Evolutionary conservation across 2,888 invertebrate genomes (phyloP).

Genomic region (Adelognathus sp.): DNA sequence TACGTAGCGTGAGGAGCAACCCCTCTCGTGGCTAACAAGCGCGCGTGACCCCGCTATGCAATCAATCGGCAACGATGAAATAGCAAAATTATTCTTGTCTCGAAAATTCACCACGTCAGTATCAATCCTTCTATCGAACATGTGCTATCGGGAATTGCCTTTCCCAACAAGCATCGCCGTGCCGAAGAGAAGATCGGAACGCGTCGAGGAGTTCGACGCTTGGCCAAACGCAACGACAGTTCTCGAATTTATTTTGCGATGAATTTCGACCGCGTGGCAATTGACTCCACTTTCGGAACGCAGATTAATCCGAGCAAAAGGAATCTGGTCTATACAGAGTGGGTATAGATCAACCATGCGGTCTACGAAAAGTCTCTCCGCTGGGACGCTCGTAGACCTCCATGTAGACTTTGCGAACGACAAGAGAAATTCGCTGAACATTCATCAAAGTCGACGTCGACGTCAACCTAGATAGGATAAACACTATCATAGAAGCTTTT

Average conservation of each 20-base stretch:
- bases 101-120: conserved; percentile 53
- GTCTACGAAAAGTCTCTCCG: too few relatives aligned
- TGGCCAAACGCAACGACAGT: neutral
- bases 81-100: conserved; percentile 55
- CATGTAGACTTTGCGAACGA: too few relatives aligned
- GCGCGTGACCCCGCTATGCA: conserved; percentile 58
- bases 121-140: conserved; percentile 54
- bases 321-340: too few relatives aligned
- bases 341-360: too few relatives aligned
- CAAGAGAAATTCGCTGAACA: too few relatives aligned
- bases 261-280: neutral
- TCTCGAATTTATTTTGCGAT: conserved; percentile 5
- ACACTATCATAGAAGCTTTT: too few relatives aligned
- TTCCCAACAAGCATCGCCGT: conserved; percentile 32
- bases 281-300: too few relatives aligned
- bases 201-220: neutral
- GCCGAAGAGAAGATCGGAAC: neutral
- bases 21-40: conserved; percentile 52
- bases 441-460: too few relatives aligned
- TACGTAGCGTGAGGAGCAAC: conserved; percentile 8
- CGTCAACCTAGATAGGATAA: too few relatives aligned
- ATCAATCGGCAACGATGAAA: conserved; percentile 60
- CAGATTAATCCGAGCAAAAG: too few relatives aligned
- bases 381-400: too few relatives aligned
- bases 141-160: conserved; percentile 55